phyloP scores from a whole-genome alignment of 2,888 invertebrate species.

The Dryocosmus kuriphilus region DNA sequence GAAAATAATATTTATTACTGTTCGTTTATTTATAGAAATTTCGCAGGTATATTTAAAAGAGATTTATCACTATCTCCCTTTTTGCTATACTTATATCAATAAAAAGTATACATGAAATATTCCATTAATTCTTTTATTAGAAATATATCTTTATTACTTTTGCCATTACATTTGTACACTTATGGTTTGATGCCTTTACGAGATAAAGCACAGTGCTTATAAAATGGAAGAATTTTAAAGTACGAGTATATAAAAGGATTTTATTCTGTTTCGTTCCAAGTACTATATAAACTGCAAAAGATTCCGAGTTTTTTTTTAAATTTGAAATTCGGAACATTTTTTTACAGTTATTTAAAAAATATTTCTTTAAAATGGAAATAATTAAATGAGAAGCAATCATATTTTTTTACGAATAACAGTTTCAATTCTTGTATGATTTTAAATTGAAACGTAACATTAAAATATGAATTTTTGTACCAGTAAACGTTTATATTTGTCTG shows the following conservation, averaged over 20 bases:
- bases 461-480: no score
- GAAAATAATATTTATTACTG: not conserved
- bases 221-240: not conserved
- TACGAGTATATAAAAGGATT: not conserved
- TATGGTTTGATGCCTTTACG: not conserved
- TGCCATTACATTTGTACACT: not conserved
- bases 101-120: not conserved
- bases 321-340: not conserved
- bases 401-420: no score
- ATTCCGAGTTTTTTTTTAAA: not conserved
- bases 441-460: no score
- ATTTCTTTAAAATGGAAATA: no score
- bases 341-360: no score
- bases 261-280: not conserved
- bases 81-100: not conserved
- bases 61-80: not conserved
- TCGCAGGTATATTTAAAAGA: not conserved
- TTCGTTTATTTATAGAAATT: not conserved
- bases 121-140: not conserved
- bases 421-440: no score
- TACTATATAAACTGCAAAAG: not conserved
- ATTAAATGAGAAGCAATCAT: no score
- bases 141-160: conserved; percentile 1
- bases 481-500: no score
- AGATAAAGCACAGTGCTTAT: not conserved